A percentile compares a stretch with the other conserved stretches of the same genome.
phyloP scores from a whole-genome alignment of 2,113 vertebrate species.

The Asarcornis scutulata region DNA sequence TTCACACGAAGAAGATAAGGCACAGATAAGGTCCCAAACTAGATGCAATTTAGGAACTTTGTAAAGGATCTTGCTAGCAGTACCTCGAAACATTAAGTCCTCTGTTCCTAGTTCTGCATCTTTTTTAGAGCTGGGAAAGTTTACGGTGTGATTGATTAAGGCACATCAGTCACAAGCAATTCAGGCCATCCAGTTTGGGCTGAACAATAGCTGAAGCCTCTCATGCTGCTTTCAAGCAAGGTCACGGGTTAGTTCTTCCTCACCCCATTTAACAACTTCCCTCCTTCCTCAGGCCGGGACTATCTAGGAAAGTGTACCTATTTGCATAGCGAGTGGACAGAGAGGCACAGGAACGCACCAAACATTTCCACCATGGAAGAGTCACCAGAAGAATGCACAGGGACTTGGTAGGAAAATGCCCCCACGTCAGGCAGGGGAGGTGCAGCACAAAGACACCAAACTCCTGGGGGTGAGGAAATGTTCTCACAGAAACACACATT shows the following conservation, averaged over 20 bases:
- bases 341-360: background rate
- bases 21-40: background rate
- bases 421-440: background rate
- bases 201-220: background rate
- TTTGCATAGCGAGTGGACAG: background rate
- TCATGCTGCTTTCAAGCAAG: background rate
- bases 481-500: background rate
- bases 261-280: background rate
- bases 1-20: background rate
- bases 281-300: background rate
- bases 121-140: background rate
- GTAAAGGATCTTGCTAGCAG: background rate
- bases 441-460: background rate
- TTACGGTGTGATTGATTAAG: constrained; percentile 18
- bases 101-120: background rate
- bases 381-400: background rate
- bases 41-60: background rate
- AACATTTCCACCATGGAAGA: background rate
- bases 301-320: background rate
- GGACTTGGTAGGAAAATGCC: background rate
- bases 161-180: background rate
- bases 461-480: background rate
- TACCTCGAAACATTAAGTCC: background rate
- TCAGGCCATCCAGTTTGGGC: background rate
- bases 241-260: constrained; percentile 29